Conservation (phyloP, 1,140 invertebrate species). For the Anastrepha ludens region DNA sequence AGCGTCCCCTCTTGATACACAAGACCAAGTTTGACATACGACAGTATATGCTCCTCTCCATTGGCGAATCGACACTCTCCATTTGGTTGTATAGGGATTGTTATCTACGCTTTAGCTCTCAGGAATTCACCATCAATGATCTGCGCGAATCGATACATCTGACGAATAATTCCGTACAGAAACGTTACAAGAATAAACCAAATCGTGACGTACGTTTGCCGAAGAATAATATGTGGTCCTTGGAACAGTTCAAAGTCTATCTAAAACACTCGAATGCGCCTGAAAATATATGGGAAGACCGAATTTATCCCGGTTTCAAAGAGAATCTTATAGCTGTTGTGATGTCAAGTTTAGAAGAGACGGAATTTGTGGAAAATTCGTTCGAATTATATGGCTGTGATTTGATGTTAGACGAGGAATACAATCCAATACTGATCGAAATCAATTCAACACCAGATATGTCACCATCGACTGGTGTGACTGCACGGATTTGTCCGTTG, state of each 20-base stretch:
- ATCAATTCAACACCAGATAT: constrained; percentile 94
- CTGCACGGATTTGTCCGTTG: constrained; percentile 85
- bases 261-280: constrained; percentile 75
- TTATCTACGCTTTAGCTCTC: constrained; percentile 92
- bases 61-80: constrained; percentile 83
- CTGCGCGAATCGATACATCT: constrained; percentile 93
- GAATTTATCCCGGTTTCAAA: constrained; percentile 91
- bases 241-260: constrained; percentile 83
- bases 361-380: constrained; percentile 84
- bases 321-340: constrained; percentile 88
- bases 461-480: constrained; percentile 87
- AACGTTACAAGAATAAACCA: constrained; percentile 84
- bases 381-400: constrained; percentile 96
- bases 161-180: constrained; percentile 94
- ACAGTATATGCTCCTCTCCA: constrained; percentile 92
- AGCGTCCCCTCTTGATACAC: constrained; percentile 87
- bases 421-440: constrained; percentile 93
- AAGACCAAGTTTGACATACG: constrained; percentile 95
- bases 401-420: constrained; percentile 91
- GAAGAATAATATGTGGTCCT: constrained; percentile 90
- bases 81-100: constrained; percentile 94
- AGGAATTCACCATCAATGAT: constrained; percentile 87
- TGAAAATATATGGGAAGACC: constrained; percentile 77
- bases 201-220: constrained; percentile 81
- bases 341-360: constrained; percentile 84